Evolutionary conservation across 2,113 vertebrate species (phyloP).

Genomic region (Oryzias woworae): DNA sequence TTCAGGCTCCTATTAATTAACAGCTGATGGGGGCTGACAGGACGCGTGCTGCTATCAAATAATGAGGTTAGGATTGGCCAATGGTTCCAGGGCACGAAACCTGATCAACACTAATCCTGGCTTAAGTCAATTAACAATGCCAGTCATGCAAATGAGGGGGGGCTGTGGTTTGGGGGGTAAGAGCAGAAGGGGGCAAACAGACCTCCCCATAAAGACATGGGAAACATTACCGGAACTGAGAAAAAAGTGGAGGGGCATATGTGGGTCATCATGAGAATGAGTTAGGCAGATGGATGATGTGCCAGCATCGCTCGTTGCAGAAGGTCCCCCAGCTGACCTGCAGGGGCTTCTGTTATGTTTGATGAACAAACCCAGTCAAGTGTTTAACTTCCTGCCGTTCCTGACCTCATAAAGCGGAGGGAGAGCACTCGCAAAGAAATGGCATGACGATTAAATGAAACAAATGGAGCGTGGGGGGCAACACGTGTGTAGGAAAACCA

Average conservation of each 20-base stretch:
- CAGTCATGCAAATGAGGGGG: slow-evolving; percentile 71
- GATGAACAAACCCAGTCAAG: slow-evolving; percentile 40
- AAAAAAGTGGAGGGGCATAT: slow-evolving; percentile 18
- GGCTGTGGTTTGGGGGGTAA: slow-evolving; percentile 55
- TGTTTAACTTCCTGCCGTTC: slow-evolving; percentile 41
- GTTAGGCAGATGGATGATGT: slow-evolving; percentile 33
- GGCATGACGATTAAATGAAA: slow-evolving; percentile 7
- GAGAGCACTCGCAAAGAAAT: slow-evolving; percentile 6
- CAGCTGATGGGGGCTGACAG: slow-evolving; percentile 71
- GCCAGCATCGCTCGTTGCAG: slow-evolving; percentile 33
- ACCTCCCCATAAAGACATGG: slow-evolving; percentile 38
- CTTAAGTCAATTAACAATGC: slow-evolving; percentile 78
- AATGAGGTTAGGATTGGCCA: slow-evolving; percentile 77
- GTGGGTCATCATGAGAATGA: slow-evolving; percentile 31
- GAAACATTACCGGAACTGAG: slow-evolving; percentile 36
- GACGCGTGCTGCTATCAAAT: slow-evolving; percentile 77
- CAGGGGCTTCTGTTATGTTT: slow-evolving; percentile 26
- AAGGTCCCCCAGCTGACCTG: slow-evolving; percentile 7
- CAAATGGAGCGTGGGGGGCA: slow-evolving; percentile 17
- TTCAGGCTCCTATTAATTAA: slow-evolving; percentile 69
- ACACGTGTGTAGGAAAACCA: slow-evolving; percentile 1
- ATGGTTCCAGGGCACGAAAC: slow-evolving; percentile 73
- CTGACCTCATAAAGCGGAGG: slow-evolving; percentile 21
- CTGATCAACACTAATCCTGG: slow-evolving; percentile 77
- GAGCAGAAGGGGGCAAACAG: slow-evolving; percentile 24